Evolutionary conservation across 1,140 invertebrate genomes (phyloP), one percentile per base, ranked within the genome.

Genomic region (Nasonia vitripennis): DNA sequence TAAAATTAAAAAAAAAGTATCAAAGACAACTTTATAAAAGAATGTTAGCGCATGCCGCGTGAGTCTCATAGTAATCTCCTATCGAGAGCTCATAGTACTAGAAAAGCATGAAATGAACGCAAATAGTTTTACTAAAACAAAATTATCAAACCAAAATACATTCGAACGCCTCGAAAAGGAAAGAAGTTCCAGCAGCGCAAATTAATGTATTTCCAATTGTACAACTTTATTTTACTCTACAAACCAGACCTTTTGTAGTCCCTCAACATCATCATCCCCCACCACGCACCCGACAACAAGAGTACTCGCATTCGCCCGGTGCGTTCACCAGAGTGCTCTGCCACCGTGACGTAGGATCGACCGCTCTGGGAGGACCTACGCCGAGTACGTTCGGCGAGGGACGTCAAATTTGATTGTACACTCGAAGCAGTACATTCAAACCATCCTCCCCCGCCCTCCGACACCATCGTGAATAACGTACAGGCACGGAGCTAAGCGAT

Each of bases 141-240:
- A 81, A 81, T 81, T 81, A 79, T 23, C 12, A 9, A 79, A 67
- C 9, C 23, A 73, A 73, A 55, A 78, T 48, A 78, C 23, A 78
- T 45, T 62, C 17, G 55, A 62, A 45, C 74, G 20, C 20, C 14
- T 77, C 20, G 73, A 41, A 75, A 34, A 34, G 34, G 41, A 20
- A 31, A n/a, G 34, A 75, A 77, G 27, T 45, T 14, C n/a, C 74
- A 45, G 74, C 9, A 77, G 7, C 74, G 74, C 14, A 41, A 45
- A 12, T 77, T 17, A 48, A 37, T 77, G 74, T 77, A 77, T 77
- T 77, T 78, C 23, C 23, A 12, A 41, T 78, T 78, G 20, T 45
- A 77, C 48, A 75, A 75, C 73, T 67, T 83, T 23, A 83, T 75
- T 83, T 81, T 81, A 81, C 45, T 73, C 80, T 83, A 83, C 81